Evolutionary conservation across 2,113 vertebrate species (phyloP), one percentile per base, ranked within the genome.

Genomic region (Leptodactylus fuscus): DNA sequence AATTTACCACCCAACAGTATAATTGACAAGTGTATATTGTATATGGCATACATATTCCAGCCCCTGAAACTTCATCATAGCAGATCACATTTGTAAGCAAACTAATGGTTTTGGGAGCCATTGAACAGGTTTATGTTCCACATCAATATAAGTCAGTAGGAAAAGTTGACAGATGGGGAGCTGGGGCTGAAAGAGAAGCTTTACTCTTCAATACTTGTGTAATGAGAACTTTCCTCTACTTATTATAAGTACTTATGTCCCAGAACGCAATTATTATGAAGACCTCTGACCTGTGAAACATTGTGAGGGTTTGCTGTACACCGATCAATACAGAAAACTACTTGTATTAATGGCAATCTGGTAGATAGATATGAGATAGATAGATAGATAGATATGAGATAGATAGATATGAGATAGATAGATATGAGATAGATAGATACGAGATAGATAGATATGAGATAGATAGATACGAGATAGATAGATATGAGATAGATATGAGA

Each of bases 191-290:
- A 73, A 73, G 22, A 73, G 36, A 3, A 46, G 2, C 38, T 12
- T 20, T 46, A 6, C 70, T 24, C 9, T 15, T 46, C 36, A 44
- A n/a, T 73, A 44, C 38, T 46, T 24, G 18, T 36, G 22, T 22
- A 73, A 73, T 41, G 70, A 73, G 36, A 44, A 73, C 38, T 73
- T 73, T 73, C 70, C 70, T 24, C 18, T 27, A 16, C 29, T 9
- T 16, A 10, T 16, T 27, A 11, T 67, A 18, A 4, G 18, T 67
- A 8, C 34, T 10, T 15, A 10, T 69, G 65, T 67, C 34, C 34
- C 34, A 38, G 32, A 38, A 22, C 34, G 11, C 65, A 38, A 22
- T 69, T 38, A 69, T 69, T 36, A 38, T 22, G 20, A 34, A 38
- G 65, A 69, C 65, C 65, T 69, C 34, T 69, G 65, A 69, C 65